A percentile compares a stretch with the other conserved stretches of the same genome.
These are phyloP conservation scores for Andrena fulva DNA, from an alignment of 2,888 invertebrate species.

Conservation along the genomic window DNA sequence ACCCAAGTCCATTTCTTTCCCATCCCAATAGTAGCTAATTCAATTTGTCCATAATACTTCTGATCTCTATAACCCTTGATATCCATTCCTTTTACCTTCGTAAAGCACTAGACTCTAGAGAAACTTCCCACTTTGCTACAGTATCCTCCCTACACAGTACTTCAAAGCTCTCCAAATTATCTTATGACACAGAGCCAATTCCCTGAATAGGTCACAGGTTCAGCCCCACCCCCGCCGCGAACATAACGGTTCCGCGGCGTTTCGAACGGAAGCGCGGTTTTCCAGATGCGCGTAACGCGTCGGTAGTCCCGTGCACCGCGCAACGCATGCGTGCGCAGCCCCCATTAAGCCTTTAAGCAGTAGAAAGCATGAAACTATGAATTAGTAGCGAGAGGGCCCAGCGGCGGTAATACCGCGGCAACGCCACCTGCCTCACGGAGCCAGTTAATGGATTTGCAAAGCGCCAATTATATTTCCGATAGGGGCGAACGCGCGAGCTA, in stretches of 20 bases:
- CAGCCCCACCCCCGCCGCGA: constrained; percentile 14
- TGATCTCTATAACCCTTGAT: too few species aligned
- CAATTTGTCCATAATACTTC: too few species aligned
- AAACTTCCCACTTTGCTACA: too few species aligned
- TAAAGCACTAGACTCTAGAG: too few species aligned
- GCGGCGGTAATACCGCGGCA: constrained; percentile 64
- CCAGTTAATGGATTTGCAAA: constrained; percentile 73
- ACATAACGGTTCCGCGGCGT: constrained; percentile 58
- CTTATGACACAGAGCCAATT: constrained; percentile 3
- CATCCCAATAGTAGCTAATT: too few species aligned
- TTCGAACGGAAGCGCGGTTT: constrained; percentile 58
- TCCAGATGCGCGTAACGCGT: constrained; percentile 18
- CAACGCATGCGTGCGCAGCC: constrained; percentile 58
- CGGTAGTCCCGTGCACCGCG: constrained; percentile 5
- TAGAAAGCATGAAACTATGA: constrained; percentile 71
- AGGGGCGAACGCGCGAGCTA: constrained; percentile 43
- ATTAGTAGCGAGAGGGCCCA: constrained; percentile 60
- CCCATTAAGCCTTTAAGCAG: constrained; percentile 71
- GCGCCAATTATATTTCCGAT: constrained; percentile 74
- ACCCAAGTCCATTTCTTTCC: too few species aligned
- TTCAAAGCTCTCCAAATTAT: neutral
- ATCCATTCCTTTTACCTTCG: too few species aligned
- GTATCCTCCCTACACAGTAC: too few species aligned
- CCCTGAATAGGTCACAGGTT: constrained; percentile 30
- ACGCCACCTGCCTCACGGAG: constrained; percentile 68